Percentiles rank a stretch among this genome's conserved stretches.
Evolutionary conservation across 2,888 invertebrate genomes (phyloP).

Genomic region (Carcina quercana): DNA sequence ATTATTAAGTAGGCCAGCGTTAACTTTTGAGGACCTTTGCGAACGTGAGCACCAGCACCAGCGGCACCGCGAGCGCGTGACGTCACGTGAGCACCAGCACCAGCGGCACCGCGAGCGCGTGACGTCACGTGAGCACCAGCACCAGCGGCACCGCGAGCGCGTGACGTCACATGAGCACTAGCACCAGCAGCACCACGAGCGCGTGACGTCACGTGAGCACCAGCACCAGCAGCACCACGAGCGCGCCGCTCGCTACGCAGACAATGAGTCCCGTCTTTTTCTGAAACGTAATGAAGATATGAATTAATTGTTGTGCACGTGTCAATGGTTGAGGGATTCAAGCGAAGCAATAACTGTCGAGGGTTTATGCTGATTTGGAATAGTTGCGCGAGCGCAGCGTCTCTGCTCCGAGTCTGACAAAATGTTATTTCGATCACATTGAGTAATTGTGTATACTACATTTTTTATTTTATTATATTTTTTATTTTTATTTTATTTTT

Average conservation of each 20-base stretch:
- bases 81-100: conserved; percentile 15
- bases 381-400: not conserved
- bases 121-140: conserved; percentile 27
- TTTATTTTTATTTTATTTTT: no score
- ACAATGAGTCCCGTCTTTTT: conserved; percentile 52
- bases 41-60: not conserved
- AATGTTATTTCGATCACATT: not conserved
- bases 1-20: conserved; percentile 7
- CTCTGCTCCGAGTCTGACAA: not conserved
- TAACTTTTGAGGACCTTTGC: not conserved
- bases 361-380: not conserved
- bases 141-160: not conserved
- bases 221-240: conserved; percentile 51
- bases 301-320: not conserved
- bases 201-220: conserved; percentile 32
- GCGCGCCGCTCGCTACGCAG: conserved; percentile 45
- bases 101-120: not conserved
- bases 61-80: conserved; percentile 12
- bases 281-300: conserved; percentile 26
- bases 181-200: not conserved
- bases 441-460: not conserved
- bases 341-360: not conserved
- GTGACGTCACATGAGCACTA: conserved; percentile 28
- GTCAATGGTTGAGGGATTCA: not conserved
- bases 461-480: not conserved